Evolutionary conservation across 1,140 invertebrate species (phyloP), one percentile per base, ranked within the genome.

Genomic region (Conopomorpha cramerella): DNA sequence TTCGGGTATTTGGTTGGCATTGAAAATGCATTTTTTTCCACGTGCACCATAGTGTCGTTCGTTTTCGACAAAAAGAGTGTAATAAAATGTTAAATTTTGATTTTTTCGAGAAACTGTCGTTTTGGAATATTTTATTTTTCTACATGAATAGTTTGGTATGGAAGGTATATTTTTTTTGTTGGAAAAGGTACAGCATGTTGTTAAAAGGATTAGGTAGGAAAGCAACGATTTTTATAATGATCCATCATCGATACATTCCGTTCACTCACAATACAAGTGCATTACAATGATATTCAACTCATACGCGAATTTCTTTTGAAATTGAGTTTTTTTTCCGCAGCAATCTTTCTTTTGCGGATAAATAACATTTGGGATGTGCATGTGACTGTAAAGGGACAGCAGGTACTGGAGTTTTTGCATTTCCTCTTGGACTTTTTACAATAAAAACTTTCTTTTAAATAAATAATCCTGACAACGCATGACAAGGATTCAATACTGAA

Each of bases 381-480:
- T 73, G 56, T 61, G 61, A 44, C 55, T 58, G 61, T 46, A 52
- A 60, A 60, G 64, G 64, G 66, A 62, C 49, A 55, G 49, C 42
- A 51, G 51, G 58, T 49, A 60, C 48, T 49, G 60, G 55, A 51
- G 63, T 74, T 72, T 74, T 74, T 74, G 70, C 65, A 74, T 74
- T 74, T 74, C 70, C 70, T 74, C 56, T 68, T 61, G 58, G 40
- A 46, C 62, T 74, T 74, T 74, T 74, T 74, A 66, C 63, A 70
- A 66, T 70, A 70, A 71, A 71, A 71, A 74, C 70, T 74, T 74
- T 74, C 70, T 74, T 74, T 70, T 74, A 74, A 71, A 74, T 74
- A 71, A 74, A 74, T 74, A 74, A 66, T 66, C 59, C 62, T 56
- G 55, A 68, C 63, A 52, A 51, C 43, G 55, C 51, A 61, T 72